Evolutionary conservation across 2,888 invertebrate species (phyloP).

Genomic region (Limnephilus lunatus): DNA sequence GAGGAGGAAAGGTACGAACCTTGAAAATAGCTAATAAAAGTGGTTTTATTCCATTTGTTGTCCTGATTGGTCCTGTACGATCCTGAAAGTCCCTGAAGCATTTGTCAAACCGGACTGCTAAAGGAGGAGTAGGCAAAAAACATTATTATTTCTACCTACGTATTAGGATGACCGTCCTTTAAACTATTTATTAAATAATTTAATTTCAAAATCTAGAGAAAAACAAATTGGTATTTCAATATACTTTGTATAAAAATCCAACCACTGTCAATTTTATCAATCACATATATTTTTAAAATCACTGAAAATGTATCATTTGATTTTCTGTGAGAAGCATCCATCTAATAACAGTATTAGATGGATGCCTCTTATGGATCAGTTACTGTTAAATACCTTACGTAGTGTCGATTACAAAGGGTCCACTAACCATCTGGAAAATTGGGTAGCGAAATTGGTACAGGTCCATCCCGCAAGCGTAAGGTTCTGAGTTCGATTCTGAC

Average conservation of each 20-base stretch:
- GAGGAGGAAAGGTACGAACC: not conserved
- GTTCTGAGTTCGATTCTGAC: too few relatives aligned
- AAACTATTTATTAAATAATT: not conserved
- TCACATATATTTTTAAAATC: too few relatives aligned
- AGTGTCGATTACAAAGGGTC: too few relatives aligned
- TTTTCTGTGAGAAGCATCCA: too few relatives aligned
- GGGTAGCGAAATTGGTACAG: too few relatives aligned
- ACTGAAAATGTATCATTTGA: too few relatives aligned
- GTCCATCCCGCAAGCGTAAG: too few relatives aligned
- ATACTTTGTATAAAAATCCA: not conserved
- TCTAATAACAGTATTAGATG: too few relatives aligned
- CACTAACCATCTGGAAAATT: too few relatives aligned
- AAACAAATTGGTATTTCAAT: not conserved
- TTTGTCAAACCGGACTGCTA: constrained; percentile 40
- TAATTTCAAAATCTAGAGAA: not conserved
- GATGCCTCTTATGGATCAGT: too few relatives aligned
- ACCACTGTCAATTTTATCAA: too few relatives aligned
- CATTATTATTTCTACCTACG: constrained; percentile 28
- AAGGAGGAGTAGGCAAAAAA: constrained; percentile 26
- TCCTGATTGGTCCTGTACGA: constrained; percentile 48
- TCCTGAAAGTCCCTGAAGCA: constrained; percentile 36
- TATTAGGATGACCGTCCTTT: not conserved
- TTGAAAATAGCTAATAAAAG: not conserved
- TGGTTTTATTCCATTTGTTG: constrained; percentile 35
- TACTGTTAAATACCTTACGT: too few relatives aligned